These are phyloP conservation scores for Ophonus ardosiacus DNA, from an alignment of 2,888 invertebrate genomes.

Conservation along the genomic window DNA sequence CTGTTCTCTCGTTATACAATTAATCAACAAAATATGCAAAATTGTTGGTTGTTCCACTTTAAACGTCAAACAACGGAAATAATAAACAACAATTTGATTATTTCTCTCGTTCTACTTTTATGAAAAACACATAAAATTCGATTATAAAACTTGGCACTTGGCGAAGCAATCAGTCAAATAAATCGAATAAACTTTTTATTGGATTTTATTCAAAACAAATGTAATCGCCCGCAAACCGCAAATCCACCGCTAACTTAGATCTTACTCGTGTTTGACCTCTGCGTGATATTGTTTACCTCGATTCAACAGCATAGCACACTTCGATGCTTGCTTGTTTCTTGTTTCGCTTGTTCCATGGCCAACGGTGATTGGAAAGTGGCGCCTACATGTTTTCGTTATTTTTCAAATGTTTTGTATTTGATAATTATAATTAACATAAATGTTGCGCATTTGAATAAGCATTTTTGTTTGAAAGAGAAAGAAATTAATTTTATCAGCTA, in stretches of 20 bases:
- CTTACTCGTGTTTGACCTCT: slow-evolving; percentile 50
- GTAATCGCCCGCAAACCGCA: not conserved
- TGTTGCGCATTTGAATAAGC: not conserved
- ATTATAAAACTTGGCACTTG: slow-evolving; percentile 9
- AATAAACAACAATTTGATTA: slow-evolving; percentile 38
- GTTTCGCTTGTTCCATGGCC: slow-evolving; percentile 48
- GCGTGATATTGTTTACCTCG: slow-evolving; percentile 49
- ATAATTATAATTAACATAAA: not conserved
- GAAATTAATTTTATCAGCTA: not conserved
- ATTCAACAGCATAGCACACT: slow-evolving; percentile 31
- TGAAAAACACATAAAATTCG: slow-evolving; percentile 18
- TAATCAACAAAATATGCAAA: not conserved
- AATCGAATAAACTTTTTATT: slow-evolving; percentile 35
- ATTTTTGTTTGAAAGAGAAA: not conserved
- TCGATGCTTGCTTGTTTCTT: slow-evolving; percentile 4
- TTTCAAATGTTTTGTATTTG: slow-evolving; percentile 8
- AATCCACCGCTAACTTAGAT: not conserved
- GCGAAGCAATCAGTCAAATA: not conserved
- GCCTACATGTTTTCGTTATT: slow-evolving; percentile 36
- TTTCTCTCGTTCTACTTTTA: slow-evolving; percentile 1
- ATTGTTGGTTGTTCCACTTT: slow-evolving; percentile 20
- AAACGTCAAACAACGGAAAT: slow-evolving; percentile 23
- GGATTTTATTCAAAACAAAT: slow-evolving; percentile 1
- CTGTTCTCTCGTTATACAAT: not conserved
- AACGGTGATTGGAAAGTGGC: slow-evolving; percentile 56